Percentiles rank a stretch among this genome's conserved stretches.
Evolutionary conservation across 2,113 vertebrate genomes (phyloP).

Genomic region (Caretta caretta): DNA sequence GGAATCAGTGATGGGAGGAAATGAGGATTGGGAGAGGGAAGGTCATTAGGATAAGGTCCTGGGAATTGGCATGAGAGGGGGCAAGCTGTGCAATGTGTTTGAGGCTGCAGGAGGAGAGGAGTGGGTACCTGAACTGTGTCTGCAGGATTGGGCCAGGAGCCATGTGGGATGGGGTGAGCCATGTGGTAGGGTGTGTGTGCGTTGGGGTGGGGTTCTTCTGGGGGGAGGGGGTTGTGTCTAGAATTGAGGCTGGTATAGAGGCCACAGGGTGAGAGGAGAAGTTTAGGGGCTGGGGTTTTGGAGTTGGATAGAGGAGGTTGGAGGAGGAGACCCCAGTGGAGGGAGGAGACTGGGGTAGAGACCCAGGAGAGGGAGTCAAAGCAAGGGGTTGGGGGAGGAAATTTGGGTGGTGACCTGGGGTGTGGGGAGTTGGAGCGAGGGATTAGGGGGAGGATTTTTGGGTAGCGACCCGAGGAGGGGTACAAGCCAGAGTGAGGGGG

Average conservation of each 20-base stretch:
- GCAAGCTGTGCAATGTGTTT: background rate
- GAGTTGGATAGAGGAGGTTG: background rate
- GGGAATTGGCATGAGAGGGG: background rate
- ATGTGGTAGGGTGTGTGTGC: background rate
- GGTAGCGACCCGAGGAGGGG: background rate
- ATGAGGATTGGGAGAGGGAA: background rate
- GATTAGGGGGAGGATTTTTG: background rate
- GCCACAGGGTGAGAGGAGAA: background rate
- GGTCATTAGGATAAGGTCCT: background rate
- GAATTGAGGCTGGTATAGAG: background rate
- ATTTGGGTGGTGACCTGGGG: background rate
- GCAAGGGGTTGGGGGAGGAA: background rate
- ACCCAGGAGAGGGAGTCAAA: background rate
- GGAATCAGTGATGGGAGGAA: background rate
- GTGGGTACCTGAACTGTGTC: background rate
- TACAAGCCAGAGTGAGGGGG: background rate
- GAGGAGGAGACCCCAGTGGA: background rate
- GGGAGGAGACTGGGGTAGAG: too few relatives aligned
- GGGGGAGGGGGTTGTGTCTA: background rate
- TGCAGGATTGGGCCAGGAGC: background rate
- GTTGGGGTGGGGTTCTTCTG: fast-evolving
- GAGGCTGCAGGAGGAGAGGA: background rate
- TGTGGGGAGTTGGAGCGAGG: background rate
- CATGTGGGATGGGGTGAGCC: background rate
- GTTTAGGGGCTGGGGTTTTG: background rate